These are phyloP conservation scores for Desmodus rotundus DNA, from an alignment of 2,113 vertebrate species.

Conservation along the genomic window DNA sequence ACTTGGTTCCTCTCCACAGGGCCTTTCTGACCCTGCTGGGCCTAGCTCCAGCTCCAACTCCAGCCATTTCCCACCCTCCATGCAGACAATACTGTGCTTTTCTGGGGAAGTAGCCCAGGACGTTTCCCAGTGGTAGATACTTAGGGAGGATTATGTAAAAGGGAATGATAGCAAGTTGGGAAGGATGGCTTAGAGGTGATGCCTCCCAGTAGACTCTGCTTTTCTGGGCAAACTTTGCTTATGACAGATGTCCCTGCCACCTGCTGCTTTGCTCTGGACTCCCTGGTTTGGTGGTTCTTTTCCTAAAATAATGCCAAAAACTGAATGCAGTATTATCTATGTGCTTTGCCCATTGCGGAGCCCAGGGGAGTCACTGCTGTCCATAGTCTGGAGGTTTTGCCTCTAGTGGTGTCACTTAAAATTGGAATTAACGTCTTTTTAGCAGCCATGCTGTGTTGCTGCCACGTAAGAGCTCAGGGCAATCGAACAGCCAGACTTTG, in stretches of 20 bases:
- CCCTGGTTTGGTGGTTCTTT: slow-evolving; percentile 9
- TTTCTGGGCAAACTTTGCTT: slow-evolving; percentile 21
- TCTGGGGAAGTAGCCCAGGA: background rate
- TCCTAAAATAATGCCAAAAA: background rate
- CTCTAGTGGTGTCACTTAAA: background rate
- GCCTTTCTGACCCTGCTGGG: background rate
- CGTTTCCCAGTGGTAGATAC: background rate
- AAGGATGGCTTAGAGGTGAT: background rate
- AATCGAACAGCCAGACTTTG: background rate
- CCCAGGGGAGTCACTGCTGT: background rate
- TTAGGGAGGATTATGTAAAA: background rate
- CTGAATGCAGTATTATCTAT: background rate
- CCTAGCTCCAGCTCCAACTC: background rate
- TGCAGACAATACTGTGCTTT: background rate
- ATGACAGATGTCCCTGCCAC: slow-evolving; percentile 21
- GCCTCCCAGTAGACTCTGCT: background rate
- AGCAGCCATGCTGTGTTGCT: background rate
- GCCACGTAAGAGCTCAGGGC: background rate
- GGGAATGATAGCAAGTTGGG: background rate
- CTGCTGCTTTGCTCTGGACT: slow-evolving; percentile 36
- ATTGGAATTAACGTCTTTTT: background rate
- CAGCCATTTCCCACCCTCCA: background rate
- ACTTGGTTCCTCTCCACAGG: background rate
- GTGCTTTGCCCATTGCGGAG: background rate
- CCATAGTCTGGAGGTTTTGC: background rate